Conservation (phyloP, 2,888 invertebrate genomes). For the Aphodius sticticus region DNA sequence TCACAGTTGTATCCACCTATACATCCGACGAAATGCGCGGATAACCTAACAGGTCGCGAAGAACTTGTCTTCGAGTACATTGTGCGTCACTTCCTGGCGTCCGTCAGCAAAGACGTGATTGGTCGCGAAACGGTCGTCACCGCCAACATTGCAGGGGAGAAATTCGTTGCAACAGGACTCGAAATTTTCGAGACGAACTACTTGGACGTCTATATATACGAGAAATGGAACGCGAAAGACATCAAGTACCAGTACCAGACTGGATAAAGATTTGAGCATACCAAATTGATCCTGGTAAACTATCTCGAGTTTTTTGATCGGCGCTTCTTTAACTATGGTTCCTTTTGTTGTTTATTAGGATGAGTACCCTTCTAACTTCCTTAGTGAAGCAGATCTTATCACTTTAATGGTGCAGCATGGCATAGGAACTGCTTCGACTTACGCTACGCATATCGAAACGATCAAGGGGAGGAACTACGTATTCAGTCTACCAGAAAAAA, state of each 20-base stretch:
- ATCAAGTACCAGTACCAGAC: slow-evolving; percentile 79
- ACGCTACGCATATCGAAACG: slow-evolving; percentile 87
- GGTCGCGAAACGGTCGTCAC: slow-evolving; percentile 92
- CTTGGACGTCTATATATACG: slow-evolving; percentile 94
- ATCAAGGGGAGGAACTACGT: no score
- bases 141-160: slow-evolving; percentile 86
- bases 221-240: slow-evolving; percentile 89
- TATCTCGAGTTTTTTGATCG: neutral
- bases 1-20: slow-evolving; percentile 95
- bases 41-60: slow-evolving; percentile 79
- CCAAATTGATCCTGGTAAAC: slow-evolving; percentile 63
- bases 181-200: slow-evolving; percentile 92
- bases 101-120: slow-evolving; percentile 92
- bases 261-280: slow-evolving; percentile 66
- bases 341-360: slow-evolving; percentile 51
- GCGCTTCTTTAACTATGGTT: no score
- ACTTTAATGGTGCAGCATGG: slow-evolving; percentile 99
- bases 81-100: slow-evolving; percentile 96
- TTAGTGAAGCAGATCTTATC: slow-evolving; percentile 98
- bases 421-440: slow-evolving; percentile 98
- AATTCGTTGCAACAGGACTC: slow-evolving; percentile 87
- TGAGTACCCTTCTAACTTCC: slow-evolving; percentile 83
- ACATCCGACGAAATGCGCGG: slow-evolving; percentile 88
- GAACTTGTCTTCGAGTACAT: slow-evolving; percentile 92
- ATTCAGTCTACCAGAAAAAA: no score